Evolutionary conservation across 2,888 invertebrate species (phyloP).

Genomic region (Eupithecia pulchellata): DNA sequence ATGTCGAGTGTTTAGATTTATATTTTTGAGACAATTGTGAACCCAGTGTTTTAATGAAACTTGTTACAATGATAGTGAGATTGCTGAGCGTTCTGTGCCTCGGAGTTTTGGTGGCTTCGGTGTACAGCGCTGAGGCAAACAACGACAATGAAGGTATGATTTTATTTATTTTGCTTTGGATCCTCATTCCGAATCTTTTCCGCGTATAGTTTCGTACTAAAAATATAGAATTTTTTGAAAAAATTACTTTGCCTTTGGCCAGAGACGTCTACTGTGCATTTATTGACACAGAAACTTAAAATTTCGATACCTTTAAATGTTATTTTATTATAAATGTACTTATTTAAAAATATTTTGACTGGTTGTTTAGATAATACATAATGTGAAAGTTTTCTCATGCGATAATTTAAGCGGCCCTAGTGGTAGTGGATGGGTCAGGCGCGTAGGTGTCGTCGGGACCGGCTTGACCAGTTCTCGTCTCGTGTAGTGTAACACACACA

Average conservation of each 20-base stretch:
- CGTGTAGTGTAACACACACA: constrained; percentile 39
- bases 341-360: constrained; percentile 18
- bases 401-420: constrained; percentile 56
- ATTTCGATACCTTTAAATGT: constrained; percentile 23
- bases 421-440: constrained; percentile 57
- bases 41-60: constrained; percentile 73
- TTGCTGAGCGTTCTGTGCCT: constrained; percentile 80
- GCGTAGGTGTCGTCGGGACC: constrained; percentile 78
- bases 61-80: constrained; percentile 84
- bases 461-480: constrained; percentile 67
- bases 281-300: constrained; percentile 1
- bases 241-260: not conserved
- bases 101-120: constrained; percentile 80
- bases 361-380: constrained; percentile 28
- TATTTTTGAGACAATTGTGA: constrained; percentile 77
- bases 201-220: not conserved
- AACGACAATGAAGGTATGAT: constrained; percentile 83
- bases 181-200: constrained; percentile 31
- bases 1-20: constrained; percentile 80
- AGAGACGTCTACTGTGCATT: not conserved
- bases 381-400: constrained; percentile 47
- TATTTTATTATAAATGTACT: no score
- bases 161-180: constrained; percentile 68
- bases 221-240: not conserved
- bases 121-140: constrained; percentile 77